Base-by-base conservation (phyloP, 2,888 invertebrate species). In the Microctonus aethiopoides region DNA sequence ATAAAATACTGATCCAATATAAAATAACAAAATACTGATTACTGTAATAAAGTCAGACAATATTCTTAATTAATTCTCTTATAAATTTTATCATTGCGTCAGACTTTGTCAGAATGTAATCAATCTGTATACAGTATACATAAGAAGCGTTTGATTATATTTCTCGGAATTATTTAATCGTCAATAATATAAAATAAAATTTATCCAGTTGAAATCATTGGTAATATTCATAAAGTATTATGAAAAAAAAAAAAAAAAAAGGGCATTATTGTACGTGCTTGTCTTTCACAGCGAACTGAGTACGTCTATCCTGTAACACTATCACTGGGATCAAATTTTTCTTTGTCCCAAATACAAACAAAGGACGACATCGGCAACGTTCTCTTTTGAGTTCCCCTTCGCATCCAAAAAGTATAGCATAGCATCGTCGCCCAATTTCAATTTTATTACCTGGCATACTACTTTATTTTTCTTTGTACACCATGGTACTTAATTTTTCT, bases 301-400 rank as follows among this genome's bases (percentile, higher is more conserved):
- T 67, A 61, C 57, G 70, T 69, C 56, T 69, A 71, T 62, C 39
- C 66, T 71, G 75, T 74, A 78, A 76, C 73, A 73, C 72, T 77
- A 81, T 78, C 72, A 75, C 63, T 24, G 67, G 73, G 75, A 80
- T 81, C 75, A 72, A 75, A 74, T 79, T 81, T 78, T 79, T 78
- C 77, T 81, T 81, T 79, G 75, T 79, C 74, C 75, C 70, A 74
- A 74, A 75, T 70, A 61, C 74, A 74, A 76, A 80, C 80, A 79
- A 80, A 80, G 79, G 74, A 54, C 67, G 60, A 59, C 41, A 52
- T 32, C 57, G 57, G 26, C 59, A 29, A 54, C 61, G 57, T 13
- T 29, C 32, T 46, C n/a, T 66, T 63, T 72, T 64, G 62, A 68
- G 68, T 71, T 67, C 69, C 65, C 71, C 60, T 39, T 70, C 46